These are phyloP conservation scores for Apocrypta bakeri DNA, from an alignment of 1,140 invertebrate species.

Conservation along the genomic window DNA sequence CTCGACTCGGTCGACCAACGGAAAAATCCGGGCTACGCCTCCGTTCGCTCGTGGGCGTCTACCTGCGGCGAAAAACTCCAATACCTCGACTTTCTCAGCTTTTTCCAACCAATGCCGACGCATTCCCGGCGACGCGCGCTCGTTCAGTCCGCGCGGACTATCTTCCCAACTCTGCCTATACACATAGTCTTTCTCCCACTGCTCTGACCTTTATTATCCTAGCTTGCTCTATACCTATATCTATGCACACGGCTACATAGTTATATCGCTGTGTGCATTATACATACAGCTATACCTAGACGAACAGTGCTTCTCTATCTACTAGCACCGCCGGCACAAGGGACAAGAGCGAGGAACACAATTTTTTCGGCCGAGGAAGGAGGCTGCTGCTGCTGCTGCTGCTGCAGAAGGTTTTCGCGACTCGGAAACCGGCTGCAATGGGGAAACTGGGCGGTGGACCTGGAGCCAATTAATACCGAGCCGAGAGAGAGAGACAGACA, in stretches of 20 bases:
- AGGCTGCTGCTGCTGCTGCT: neutral
- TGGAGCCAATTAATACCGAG: conserved; percentile 22
- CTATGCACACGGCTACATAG: no score
- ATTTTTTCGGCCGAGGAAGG: conserved; percentile 53
- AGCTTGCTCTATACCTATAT: neutral
- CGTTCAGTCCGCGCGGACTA: conserved; percentile 68
- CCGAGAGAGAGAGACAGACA: neutral
- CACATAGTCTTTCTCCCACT: neutral
- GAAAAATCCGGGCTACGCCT: conserved; percentile 59
- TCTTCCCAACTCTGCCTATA: neutral
- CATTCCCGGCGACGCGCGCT: conserved; percentile 25
- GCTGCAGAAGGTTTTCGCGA: neutral
- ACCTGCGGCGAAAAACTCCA: neutral
- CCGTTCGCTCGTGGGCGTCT: neutral
- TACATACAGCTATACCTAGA: neutral
- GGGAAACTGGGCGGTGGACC: neutral
- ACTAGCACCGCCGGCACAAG: neutral
- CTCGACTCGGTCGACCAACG: neutral
- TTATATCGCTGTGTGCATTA: no score
- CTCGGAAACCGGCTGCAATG: neutral
- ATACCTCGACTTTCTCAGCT: neutral
- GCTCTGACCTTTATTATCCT: conserved; percentile 7
- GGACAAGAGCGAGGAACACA: neutral
- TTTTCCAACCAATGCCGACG: neutral
- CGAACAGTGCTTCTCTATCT: no score